phyloP scores from a whole-genome alignment of 2,113 vertebrate genomes.

The Rhinoptilus africanus region DNA sequence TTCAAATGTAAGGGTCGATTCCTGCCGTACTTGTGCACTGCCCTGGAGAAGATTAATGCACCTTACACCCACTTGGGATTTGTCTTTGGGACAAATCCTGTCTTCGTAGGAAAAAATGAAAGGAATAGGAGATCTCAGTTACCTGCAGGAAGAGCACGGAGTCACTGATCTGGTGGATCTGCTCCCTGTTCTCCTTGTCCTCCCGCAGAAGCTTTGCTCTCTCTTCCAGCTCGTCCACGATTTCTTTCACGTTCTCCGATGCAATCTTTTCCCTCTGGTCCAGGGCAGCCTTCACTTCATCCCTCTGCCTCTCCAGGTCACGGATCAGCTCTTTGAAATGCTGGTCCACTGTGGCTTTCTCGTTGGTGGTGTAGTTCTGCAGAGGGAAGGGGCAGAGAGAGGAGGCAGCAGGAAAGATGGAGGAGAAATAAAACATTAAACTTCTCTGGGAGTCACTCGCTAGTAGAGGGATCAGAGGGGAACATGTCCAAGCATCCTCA shows the following conservation, averaged over 20 bases:
- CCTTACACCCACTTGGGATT: background rate
- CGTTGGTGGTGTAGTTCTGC: conserved; percentile 79
- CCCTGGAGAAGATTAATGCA: background rate
- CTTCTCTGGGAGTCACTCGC: background rate
- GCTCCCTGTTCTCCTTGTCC: conserved; percentile 79
- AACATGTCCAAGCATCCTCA: background rate
- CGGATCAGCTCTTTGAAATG: conserved; percentile 78
- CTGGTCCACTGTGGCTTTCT: conserved; percentile 80
- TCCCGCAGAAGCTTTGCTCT: conserved; percentile 76
- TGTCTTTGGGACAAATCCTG: background rate
- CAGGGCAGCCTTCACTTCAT: conserved; percentile 76
- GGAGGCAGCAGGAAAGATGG: background rate
- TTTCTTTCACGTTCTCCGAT: conserved; percentile 76
- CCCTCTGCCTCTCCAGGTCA: conserved; percentile 80
- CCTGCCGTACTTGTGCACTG: background rate
- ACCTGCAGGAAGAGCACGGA: conserved; percentile 82
- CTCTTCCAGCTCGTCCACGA: conserved; percentile 76
- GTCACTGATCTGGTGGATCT: conserved; percentile 80
- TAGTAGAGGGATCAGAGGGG: background rate
- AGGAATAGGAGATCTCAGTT: background rate
- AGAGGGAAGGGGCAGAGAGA: background rate
- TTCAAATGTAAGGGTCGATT: background rate
- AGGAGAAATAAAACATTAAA: background rate
- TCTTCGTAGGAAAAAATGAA: background rate
- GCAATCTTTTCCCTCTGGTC: conserved; percentile 78